phyloP scores from a whole-genome alignment of 2,888 invertebrate species.

The Drosophila melanosoma region DNA sequence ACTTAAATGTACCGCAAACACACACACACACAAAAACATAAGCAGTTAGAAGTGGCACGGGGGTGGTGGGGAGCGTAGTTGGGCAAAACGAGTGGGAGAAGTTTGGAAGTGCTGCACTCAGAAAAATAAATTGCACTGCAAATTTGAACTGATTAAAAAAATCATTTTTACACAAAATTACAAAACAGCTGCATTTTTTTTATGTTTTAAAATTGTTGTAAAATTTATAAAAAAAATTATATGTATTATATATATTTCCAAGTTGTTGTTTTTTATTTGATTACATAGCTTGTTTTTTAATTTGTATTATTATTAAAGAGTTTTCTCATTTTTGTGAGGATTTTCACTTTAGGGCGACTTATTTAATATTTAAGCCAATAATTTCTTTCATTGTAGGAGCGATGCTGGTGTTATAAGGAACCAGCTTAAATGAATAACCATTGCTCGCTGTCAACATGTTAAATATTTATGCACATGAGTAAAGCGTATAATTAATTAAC shows the following conservation, averaged over 20 bases:
- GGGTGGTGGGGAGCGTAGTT: too few relatives aligned
- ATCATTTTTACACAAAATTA: background rate
- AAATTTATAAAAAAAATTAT: too few relatives aligned
- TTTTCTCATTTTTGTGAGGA: background rate
- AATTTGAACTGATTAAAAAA: background rate
- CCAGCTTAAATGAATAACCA: background rate
- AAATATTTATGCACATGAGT: conserved; percentile 1
- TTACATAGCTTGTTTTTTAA: background rate
- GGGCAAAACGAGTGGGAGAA: too few relatives aligned
- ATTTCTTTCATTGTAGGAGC: background rate
- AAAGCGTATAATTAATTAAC: conserved; percentile 10
- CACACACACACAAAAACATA: background rate
- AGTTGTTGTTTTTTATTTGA: too few relatives aligned
- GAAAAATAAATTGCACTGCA: background rate
- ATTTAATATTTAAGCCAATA: background rate
- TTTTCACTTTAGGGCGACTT: background rate
- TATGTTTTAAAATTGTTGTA: too few relatives aligned
- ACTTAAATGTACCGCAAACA: conserved; percentile 18
- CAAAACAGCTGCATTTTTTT: too few relatives aligned
- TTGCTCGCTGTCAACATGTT: conserved; percentile 1
- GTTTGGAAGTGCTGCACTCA: background rate
- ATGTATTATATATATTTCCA: too few relatives aligned
- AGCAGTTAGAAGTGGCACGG: background rate
- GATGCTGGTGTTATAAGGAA: background rate
- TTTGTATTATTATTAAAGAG: background rate